These are phyloP conservation scores for Rattus rattus DNA, from an alignment of 2,113 vertebrate species.

Conservation along the genomic window DNA sequence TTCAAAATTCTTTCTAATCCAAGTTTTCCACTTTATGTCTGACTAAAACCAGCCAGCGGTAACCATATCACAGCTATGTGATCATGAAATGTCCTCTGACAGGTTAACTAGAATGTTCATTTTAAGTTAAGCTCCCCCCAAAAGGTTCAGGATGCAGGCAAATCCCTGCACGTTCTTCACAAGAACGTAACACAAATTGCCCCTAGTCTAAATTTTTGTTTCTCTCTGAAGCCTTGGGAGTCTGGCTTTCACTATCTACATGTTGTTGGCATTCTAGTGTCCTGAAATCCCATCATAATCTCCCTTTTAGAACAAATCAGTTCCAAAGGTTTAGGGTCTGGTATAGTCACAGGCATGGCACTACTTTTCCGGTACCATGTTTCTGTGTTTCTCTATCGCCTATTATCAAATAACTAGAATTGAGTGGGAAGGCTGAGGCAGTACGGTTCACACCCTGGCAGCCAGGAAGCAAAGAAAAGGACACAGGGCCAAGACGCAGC, in stretches of 20 bases:
- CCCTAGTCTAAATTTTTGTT: neutral
- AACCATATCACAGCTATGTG: too few species aligned
- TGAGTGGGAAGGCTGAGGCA: neutral
- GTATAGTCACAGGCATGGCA: neutral
- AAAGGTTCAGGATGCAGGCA: neutral
- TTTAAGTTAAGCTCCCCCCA: neutral
- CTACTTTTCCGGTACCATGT: neutral
- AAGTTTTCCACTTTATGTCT: neutral
- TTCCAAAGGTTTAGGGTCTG: neutral
- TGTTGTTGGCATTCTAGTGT: neutral
- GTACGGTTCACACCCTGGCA: neutral
- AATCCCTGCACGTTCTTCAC: neutral
- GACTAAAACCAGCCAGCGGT: neutral
- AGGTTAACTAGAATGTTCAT: neutral
- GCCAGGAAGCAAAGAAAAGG: neutral
- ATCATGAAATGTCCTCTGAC: too few species aligned
- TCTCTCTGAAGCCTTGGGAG: neutral
- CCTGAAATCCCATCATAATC: neutral
- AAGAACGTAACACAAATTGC: neutral
- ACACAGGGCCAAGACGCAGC: neutral
- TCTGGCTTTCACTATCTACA: neutral
- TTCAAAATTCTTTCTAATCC: neutral
- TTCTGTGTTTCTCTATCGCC: neutral
- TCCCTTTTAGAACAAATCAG: neutral
- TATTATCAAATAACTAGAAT: neutral